Base-by-base conservation (phyloP, 2,797 vertebrate species). In the Threskiornis aethiopicus region DNA sequence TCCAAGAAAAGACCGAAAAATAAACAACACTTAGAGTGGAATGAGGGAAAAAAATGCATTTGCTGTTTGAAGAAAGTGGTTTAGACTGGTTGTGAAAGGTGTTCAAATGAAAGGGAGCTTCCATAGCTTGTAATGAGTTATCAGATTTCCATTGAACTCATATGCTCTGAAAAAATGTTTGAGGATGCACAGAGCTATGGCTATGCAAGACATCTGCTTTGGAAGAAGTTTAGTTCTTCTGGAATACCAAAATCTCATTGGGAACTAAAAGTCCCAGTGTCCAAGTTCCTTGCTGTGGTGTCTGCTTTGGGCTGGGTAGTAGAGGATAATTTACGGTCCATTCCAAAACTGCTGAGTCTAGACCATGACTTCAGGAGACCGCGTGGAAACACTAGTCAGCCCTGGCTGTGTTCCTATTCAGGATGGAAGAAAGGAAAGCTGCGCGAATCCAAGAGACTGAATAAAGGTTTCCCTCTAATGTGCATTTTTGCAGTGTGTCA, bases 341-440 rank as follows among this genome's bases (percentile, higher is more conserved):
- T 92, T 95, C 85, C 67, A 64, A 91, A 95, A 90, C 52, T 70
- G 64, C 70, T 79, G 85, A 92, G 78, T 92, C 85, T 89, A 89
- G 73, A 84, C 70, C 77, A 17, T 57, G 62, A 79, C 86, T 94
- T 87, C 31, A 69, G 73, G 73, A 87, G 70, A 39, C 39, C 67
- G 44, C 0, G 2, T 65, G 72, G 91, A 96, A 94, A 87, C 22
- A 33, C 83, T 49, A 46, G 62, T 69, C 80, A 95, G 66, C 31
- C 42, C 85, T 95, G 88, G 64, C 85, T 77, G 26, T 33, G 46
- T 59, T 96, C 66, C 85, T 97, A 0, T 49, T 90, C 54, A 73
- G 85, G 47, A 84, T 59, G 44, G 77, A 93, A 88, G 73, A 93
- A 76, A 76, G 76, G 39, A 93, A 93, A 93, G 47, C 88, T 94